Evolutionary conservation across 2,797 vertebrate species (phyloP), one percentile per base, ranked within the genome.

Genomic region (Siniperca obscura): DNA sequence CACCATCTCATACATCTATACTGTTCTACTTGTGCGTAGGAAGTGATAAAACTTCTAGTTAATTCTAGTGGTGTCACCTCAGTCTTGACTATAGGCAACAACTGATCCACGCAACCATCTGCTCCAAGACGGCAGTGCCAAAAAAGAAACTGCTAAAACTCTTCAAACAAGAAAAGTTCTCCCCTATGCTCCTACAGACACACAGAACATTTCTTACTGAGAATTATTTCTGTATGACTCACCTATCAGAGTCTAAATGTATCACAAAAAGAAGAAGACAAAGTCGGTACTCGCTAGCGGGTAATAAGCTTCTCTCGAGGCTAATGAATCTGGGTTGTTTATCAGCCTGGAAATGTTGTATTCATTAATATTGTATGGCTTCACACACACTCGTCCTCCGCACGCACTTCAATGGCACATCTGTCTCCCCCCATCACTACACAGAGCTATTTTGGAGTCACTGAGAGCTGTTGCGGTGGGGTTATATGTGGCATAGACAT

Each of bases 331-430:
- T 62, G 67, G 70, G 81, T 89, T 91, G 84, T 92, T 92, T 89
- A 91, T 90, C 87, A 86, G 69, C 52, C 40, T 74, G 84, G 81
- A 90, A 93, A 91, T 86, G 84, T 86, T 81, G 76, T 77, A 71
- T 89, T 92, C 92, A 91, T 93, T 93, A 93, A 93, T 93, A 93
- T 89, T 93, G 74, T 77, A 93, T 84, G 55, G 78, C 62, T 84
- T 86, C 81, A 78, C 89, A 82, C 80, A 80, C 87, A 74, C 76
- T 70, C 11, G 14, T 67, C 68, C 79, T 74, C 44, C 34, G 17
- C 76, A 72, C 42, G 42, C 74, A 84, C 82, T 75, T 85, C 71
- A 46, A 72, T 34, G 62, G 69, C 86, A 90, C 87, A 87, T 91
- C 83, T 87, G 89, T 91, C 86, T 82, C 27, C 70, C 27, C 36